Evolutionary conservation across 1,140 invertebrate species (phyloP).

Genomic region (Drosophila sechellia): DNA sequence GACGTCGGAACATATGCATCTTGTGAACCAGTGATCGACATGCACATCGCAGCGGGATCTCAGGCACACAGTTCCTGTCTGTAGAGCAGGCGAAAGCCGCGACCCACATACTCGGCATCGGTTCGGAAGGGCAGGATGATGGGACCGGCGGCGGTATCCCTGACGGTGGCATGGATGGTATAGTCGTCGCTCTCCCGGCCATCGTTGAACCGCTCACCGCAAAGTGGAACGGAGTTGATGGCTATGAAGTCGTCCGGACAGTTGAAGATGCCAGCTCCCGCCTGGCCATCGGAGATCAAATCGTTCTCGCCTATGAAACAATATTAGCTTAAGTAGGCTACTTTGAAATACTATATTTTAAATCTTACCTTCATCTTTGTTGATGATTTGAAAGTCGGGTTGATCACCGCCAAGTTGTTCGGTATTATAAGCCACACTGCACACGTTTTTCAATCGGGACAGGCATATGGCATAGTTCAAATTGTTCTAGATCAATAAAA

Average conservation of each 20-base stretch:
- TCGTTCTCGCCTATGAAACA: constrained; percentile 62
- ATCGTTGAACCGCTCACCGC: constrained; percentile 91
- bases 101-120: constrained; percentile 85
- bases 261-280: constrained; percentile 89
- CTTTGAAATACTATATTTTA: constrained; percentile 47
- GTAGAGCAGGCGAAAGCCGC: constrained; percentile 86
- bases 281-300: constrained; percentile 87
- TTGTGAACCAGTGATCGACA: constrained; percentile 21
- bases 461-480: constrained; percentile 92
- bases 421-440: constrained; percentile 88
- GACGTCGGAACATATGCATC: constrained; percentile 21
- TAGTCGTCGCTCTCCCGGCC: constrained; percentile 87
- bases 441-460: constrained; percentile 87
- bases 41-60: constrained; percentile 16
- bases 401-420: constrained; percentile 85
- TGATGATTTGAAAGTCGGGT: constrained; percentile 87
- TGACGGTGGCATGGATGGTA: constrained; percentile 88
- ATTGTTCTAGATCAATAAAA: constrained; percentile 88
- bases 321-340: no score
- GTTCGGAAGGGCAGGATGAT: constrained; percentile 86
- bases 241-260: constrained; percentile 90
- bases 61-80: constrained; percentile 86
- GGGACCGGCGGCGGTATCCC: constrained; percentile 87
- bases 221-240: constrained; percentile 88
- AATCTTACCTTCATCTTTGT: constrained; percentile 86